Conservation (phyloP, 2,888 invertebrate species). For the Nebria brevicollis region DNA sequence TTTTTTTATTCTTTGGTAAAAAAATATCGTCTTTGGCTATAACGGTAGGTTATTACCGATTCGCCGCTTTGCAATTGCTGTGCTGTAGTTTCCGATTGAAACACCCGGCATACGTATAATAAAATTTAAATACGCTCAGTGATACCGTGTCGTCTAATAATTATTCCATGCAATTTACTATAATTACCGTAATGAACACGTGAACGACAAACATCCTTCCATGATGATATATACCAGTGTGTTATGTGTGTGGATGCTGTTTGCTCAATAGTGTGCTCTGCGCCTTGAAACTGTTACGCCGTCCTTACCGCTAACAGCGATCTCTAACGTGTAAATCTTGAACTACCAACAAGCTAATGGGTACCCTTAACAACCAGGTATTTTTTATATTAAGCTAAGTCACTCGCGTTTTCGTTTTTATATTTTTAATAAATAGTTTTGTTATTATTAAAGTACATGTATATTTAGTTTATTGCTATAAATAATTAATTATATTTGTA, state of each 20-base stretch:
- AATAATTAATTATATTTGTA: too few relatives aligned
- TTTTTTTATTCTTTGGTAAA: too few relatives aligned
- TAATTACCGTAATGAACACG: slow-evolving; percentile 39
- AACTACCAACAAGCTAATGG: neutral
- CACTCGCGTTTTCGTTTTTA: neutral
- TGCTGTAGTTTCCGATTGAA: neutral
- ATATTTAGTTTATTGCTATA: too few relatives aligned
- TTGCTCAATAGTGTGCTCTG: neutral
- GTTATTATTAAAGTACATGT: neutral
- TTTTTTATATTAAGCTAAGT: neutral
- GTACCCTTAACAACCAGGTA: neutral
- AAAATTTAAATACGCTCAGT: neutral
- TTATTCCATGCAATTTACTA: slow-evolving; percentile 36
- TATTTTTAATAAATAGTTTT: neutral
- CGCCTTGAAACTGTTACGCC: neutral
- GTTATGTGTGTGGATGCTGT: slow-evolving; percentile 13
- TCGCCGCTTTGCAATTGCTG: neutral
- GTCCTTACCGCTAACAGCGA: neutral
- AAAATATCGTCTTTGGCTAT: too few relatives aligned
- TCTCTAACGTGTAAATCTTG: neutral
- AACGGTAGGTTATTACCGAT: neutral
- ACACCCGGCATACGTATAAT: neutral
- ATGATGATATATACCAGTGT: neutral
- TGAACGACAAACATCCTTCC: slow-evolving; percentile 36
- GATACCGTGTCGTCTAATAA: slow-evolving; percentile 15